Conservation (phyloP, 2,797 vertebrate genomes). For the Spinibarbus caldwelli region DNA sequence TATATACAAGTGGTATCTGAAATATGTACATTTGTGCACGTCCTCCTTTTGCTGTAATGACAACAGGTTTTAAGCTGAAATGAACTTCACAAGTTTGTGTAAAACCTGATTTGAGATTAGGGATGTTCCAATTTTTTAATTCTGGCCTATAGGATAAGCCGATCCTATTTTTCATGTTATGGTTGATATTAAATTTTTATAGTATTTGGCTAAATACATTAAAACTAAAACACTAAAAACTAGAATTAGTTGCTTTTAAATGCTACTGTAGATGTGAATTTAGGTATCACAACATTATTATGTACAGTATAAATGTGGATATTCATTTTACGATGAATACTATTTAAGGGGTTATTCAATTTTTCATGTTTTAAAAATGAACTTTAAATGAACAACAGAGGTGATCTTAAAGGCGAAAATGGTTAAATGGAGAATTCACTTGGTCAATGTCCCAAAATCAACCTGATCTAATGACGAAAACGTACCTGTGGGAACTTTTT, state of each 20-base stretch:
- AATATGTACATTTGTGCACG: conserved; percentile 17
- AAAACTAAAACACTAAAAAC: not conserved
- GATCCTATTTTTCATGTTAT: conserved; percentile 1
- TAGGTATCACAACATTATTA: not conserved
- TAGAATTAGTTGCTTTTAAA: not conserved
- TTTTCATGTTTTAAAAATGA: not conserved
- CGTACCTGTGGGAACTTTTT: too few relatives aligned
- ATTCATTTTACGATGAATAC: not conserved
- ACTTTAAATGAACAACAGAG: too few relatives aligned
- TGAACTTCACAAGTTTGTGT: conserved; percentile 14
- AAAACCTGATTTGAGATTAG: conserved; percentile 18
- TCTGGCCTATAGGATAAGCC: conserved; percentile 3
- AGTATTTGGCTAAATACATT: not conserved
- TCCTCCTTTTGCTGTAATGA: conserved; percentile 6
- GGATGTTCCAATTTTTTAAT: not conserved
- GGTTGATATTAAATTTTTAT: not conserved
- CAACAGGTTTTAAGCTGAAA: not conserved
- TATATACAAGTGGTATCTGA: conserved; percentile 45
- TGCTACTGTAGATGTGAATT: not conserved
- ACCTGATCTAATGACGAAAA: too few relatives aligned
- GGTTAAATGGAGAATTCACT: too few relatives aligned
- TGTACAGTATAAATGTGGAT: not conserved
- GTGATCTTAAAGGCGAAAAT: too few relatives aligned
- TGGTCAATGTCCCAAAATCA: too few relatives aligned
- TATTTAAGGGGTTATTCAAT: not conserved